These are phyloP conservation scores for Haplochromis burtoni DNA, from an alignment of 2,113 vertebrate genomes.

Conservation along the genomic window DNA sequence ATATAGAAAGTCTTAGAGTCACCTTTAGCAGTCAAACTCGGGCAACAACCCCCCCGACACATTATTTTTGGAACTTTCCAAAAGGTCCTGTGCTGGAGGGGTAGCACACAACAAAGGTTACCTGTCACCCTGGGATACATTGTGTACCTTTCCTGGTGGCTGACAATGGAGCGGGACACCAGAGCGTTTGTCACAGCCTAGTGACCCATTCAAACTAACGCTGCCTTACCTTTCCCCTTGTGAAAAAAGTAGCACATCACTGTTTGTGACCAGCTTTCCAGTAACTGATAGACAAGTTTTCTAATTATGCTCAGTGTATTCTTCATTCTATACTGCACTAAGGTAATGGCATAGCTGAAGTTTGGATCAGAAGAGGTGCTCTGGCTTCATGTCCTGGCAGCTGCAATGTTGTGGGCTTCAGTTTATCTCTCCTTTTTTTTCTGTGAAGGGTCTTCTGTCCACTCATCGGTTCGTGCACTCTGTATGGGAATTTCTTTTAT, in stretches of 20 bases:
- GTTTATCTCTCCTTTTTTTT: not conserved
- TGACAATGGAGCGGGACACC: not conserved
- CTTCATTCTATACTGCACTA: not conserved
- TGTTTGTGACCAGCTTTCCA: not conserved
- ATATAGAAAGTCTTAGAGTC: not conserved
- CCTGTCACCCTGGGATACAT: not conserved
- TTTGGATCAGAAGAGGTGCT: not conserved
- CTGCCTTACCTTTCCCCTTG: not conserved
- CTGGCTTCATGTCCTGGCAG: not conserved
- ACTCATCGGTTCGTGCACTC: fast-evolving
- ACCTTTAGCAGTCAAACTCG: not conserved
- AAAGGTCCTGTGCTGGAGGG: not conserved
- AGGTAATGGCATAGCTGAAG: fast-evolving
- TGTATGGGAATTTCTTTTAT: not conserved
- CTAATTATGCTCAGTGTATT: not conserved
- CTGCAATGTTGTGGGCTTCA: not conserved
- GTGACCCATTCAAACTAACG: not conserved
- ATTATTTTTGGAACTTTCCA: not conserved
- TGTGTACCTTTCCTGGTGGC: not conserved
- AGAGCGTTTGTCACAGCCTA: not conserved
- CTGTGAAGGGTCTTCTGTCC: fast-evolving
- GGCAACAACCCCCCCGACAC: not conserved
- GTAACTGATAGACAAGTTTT: not conserved
- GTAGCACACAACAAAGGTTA: not conserved
- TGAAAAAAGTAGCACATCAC: not conserved